These are phyloP conservation scores for Ophion ellenae DNA, from an alignment of 2,888 invertebrate genomes.

Conservation along the genomic window DNA sequence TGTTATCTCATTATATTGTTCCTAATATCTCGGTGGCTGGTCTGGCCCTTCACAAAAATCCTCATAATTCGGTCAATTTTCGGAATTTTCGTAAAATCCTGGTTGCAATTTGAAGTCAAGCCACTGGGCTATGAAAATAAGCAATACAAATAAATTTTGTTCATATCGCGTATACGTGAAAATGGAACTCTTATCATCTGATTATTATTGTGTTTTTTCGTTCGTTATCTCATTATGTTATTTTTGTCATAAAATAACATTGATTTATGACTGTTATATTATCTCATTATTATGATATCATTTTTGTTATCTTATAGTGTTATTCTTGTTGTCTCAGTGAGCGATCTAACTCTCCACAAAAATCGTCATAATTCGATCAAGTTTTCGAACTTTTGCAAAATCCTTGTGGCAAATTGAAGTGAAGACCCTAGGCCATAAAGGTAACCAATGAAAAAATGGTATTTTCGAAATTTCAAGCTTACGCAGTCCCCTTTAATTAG, in stretches of 20 bases:
- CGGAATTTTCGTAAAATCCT: too few species aligned
- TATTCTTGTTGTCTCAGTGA: too few species aligned
- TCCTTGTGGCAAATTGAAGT: background rate
- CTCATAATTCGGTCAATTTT: too few species aligned
- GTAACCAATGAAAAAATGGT: background rate
- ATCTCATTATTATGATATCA: too few species aligned
- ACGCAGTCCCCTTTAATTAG: background rate
- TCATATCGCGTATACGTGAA: conserved; percentile 8
- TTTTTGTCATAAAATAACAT: background rate
- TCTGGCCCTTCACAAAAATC: too few species aligned
- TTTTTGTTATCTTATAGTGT: too few species aligned
- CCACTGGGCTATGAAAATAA: background rate
- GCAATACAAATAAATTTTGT: background rate
- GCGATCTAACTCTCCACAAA: background rate
- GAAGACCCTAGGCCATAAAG: background rate
- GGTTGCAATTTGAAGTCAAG: background rate
- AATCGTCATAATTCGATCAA: background rate
- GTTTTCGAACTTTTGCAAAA: background rate
- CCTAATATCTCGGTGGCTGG: background rate
- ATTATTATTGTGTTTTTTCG: too few species aligned
- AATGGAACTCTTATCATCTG: background rate
- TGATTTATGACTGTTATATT: background rate
- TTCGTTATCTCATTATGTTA: too few species aligned
- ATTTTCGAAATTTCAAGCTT: too few species aligned
- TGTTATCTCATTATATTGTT: background rate